phyloP scores from a whole-genome alignment of 2,888 invertebrate genomes.

The Rhogogaster chlorosoma region DNA sequence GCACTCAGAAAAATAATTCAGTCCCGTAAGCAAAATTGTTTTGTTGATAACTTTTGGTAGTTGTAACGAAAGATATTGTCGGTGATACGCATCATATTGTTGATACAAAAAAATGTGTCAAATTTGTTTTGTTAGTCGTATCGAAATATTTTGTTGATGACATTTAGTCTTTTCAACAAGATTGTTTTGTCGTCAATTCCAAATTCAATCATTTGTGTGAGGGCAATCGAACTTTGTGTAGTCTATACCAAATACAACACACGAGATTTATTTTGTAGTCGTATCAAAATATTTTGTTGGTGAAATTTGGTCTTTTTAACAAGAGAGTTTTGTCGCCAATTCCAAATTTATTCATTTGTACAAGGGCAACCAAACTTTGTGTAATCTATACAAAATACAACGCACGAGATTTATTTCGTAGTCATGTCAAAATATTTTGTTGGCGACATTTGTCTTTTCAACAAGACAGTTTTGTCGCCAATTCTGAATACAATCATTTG shows the following conservation, averaged over 20 bases:
- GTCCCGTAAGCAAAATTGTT: not conserved
- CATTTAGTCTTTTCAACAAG: not conserved
- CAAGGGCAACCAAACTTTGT: not conserved
- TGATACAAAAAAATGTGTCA: not conserved
- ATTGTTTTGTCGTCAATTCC: not conserved
- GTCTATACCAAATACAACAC: not conserved
- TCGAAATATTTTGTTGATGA: not conserved
- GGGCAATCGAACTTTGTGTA: not conserved
- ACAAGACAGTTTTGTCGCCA: not conserved
- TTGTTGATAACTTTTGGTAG: constrained; percentile 12
- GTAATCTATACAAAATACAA: not conserved
- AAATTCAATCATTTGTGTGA: not conserved
- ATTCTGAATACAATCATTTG: not conserved
- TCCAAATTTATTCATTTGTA: not conserved
- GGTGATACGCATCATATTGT: not conserved
- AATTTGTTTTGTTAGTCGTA: not conserved
- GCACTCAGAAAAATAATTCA: constrained; percentile 15
- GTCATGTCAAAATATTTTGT: not conserved
- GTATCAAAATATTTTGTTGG: not conserved
- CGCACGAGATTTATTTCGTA: not conserved
- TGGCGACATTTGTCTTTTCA: not conserved
- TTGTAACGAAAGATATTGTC: constrained; percentile 18
- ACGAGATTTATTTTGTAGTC: not conserved
- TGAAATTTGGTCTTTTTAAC: not conserved
- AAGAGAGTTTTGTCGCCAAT: not conserved